phyloP scores from a whole-genome alignment of 2,888 invertebrate species.

The Sinohyriopsis cumingii region DNA sequence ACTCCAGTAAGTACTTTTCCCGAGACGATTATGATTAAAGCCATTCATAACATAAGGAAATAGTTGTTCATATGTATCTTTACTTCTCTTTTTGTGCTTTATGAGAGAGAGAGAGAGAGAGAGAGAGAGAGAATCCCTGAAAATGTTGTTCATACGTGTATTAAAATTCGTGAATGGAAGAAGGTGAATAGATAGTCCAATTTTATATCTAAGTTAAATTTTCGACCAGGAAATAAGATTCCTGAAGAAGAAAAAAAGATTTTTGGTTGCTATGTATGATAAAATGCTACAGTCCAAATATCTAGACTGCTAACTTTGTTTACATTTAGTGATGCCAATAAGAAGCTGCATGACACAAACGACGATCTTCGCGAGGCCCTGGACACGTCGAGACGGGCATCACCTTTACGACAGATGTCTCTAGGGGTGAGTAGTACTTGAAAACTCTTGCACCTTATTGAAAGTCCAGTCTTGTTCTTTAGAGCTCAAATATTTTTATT shows the following conservation, averaged over 20 bases:
- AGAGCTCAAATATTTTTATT: neutral
- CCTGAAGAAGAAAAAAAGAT: no score
- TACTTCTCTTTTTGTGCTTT: neutral
- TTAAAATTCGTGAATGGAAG: no score
- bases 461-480: neutral
- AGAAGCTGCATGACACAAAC: conserved; percentile 76
- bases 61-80: neutral
- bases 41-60: neutral
- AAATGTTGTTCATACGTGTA: no score
- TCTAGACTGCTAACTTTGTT: conserved; percentile 1
- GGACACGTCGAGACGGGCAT: conserved; percentile 58
- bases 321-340: conserved; percentile 76
- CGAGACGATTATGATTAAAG: no score
- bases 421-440: conserved; percentile 36
- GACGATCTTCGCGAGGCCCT: conserved; percentile 75
- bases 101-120: no score
- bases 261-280: no score
- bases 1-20: conserved; percentile 73
- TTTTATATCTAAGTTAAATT: no score
- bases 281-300: no score
- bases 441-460: neutral
- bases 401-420: conserved; percentile 53
- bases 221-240: no score
- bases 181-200: no score
- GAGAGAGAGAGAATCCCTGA: no score